Base-by-base conservation (phyloP, 2,888 invertebrate genomes). In the Pollenia griseotomentosa region DNA sequence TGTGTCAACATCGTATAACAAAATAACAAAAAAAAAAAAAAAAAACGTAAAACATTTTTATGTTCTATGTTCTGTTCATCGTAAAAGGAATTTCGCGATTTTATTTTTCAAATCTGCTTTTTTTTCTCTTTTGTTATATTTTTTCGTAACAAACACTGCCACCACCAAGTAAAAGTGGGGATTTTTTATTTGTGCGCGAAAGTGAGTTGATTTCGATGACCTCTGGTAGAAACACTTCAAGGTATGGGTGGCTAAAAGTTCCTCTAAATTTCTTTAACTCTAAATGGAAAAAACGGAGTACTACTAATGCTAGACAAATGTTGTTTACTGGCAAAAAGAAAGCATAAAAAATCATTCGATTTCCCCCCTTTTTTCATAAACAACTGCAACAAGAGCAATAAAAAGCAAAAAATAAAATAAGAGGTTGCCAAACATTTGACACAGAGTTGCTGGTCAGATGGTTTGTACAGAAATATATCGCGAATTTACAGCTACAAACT, bases 261-360 rank as follows among this genome's bases (percentile, higher is more conserved):
- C 53, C 80, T 70, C 33, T 57, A 73, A 53, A 42, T 46, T 46
- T n/a, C 71, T 57, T 40, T 74, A 53, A 53, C n/a, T 61, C n/a
- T 33, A 55, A 19, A 14, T 9, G 40, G 9, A 63, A 63, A 73
- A 77, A 53, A 70, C 44, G 53, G 53, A 71, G 40, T 75, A 68
- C 85, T 75, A 75, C 75, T 83, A 83, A 75, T 86, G 70, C 86
- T 83, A 86, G 86, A 86, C 86, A 83, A 86, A 83, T 82, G 77
- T 85, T 85, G 71, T 78, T 85, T 71, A 81, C 71, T 71, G 57
- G 42, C 44, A 77, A 81, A 75, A 57, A 80, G 16, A 53, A 23
- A 79, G 68, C 12, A 55, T 44, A 63, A 66, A 73, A 53, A 78
- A 65, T 59, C 71, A 65, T 81, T 82, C 66, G 61, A 85, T 68